phyloP scores from a whole-genome alignment of 2,113 vertebrate species.

The Pseudonaja textilis region DNA sequence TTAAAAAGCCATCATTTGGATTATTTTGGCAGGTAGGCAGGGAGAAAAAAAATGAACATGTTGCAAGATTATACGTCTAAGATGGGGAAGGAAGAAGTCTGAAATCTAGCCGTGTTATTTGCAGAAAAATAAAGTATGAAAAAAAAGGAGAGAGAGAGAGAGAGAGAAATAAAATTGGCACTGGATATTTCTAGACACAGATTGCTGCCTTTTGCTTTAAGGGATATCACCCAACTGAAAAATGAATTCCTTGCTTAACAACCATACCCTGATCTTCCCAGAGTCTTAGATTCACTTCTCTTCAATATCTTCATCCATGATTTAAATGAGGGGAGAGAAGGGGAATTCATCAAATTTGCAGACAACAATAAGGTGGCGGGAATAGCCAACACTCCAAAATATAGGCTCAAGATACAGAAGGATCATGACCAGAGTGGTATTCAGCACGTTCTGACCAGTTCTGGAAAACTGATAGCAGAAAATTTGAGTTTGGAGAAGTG shows the following conservation, averaged over 20 bases:
- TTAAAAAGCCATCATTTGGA: constrained; percentile 63
- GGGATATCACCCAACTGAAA: constrained; percentile 36
- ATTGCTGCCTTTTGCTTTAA: constrained; percentile 44
- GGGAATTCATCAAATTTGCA: too few relatives aligned
- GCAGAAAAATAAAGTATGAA: background rate
- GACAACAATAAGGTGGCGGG: too few relatives aligned
- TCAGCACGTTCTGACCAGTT: too few relatives aligned
- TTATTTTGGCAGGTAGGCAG: constrained; percentile 44
- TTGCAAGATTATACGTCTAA: constrained; percentile 32
- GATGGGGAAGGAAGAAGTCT: constrained; percentile 22
- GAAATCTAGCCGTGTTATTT: constrained; percentile 40
- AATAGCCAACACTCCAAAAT: too few relatives aligned
- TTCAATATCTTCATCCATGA: too few relatives aligned
- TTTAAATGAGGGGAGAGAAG: too few relatives aligned
- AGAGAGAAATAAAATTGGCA: background rate
- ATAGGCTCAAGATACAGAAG: too few relatives aligned
- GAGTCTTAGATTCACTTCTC: too few relatives aligned
- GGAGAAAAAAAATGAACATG: constrained; percentile 32
- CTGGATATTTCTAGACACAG: constrained; percentile 51
- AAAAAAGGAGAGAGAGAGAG: background rate
- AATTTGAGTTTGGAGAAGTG: too few relatives aligned
- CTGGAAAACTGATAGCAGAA: too few relatives aligned
- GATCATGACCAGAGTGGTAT: too few relatives aligned
- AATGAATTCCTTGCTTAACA: constrained; percentile 5
- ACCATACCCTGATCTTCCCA: background rate